Base-by-base conservation (phyloP, 1,140 invertebrate species). In the Halyomorpha halys region DNA sequence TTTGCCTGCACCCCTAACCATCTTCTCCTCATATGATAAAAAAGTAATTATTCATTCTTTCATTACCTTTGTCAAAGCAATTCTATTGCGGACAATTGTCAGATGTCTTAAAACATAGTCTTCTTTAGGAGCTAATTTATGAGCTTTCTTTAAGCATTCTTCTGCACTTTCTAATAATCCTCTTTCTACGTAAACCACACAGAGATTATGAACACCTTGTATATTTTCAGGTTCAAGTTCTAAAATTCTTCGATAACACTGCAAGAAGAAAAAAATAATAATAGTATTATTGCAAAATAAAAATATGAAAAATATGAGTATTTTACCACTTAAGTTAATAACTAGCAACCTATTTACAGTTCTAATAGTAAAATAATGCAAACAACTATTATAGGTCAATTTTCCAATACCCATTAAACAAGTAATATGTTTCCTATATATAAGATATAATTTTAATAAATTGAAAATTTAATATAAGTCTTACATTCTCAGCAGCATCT, bases 191-290 rank as follows among this genome's bases (percentile, higher is more conserved):
- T 90, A 89, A 0, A 97, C 93, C 0, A 97, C 94, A 77, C 95
- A 97, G 5, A 97, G 78, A 75, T 98, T 98, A 76, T 98, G 95
- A 34, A 94, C 76, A 4, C 91, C 95, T 77, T 97, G 94, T 60
- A 95, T 89, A 74, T 98, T 95, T 62, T 86, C 84, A 0, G 94
- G 89, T 67, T 97, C 93, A 47, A 92, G 73, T 69, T 86, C 82
- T 1, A 97, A 73, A 68, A 97, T 96, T 66, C 86, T 82, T 54
- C 85, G 82, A 76, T 97, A 97, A 74, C 93, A 96, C 85, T 94
- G 80, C 2, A 80, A 78, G 64, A 67, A 54, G 21, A 53, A 53
- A 4, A 53, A 11, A 21, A 6, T 25, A 21, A 53, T 53, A 53
- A n/a, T 25, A 49, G 11, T 49, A 49, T 49, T 30, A 30, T 30